Conservation (phyloP, 2,113 vertebrate species). For the Muntiacus muntjak region DNA sequence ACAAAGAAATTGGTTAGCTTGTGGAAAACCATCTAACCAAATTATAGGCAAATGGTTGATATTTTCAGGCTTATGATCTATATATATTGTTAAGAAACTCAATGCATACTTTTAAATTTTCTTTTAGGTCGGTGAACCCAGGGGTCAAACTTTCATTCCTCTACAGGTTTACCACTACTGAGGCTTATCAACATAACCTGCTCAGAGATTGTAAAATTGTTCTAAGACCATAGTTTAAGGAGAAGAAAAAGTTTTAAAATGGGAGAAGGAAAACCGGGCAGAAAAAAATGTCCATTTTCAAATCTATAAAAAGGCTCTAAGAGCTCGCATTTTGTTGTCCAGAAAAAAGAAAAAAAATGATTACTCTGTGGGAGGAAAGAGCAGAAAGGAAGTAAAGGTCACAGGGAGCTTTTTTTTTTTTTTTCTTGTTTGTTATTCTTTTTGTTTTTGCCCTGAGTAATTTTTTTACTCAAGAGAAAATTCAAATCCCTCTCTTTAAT, state of each 20-base stretch:
- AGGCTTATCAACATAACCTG: not conserved
- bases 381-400: not conserved
- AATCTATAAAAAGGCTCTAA: conserved; percentile 14
- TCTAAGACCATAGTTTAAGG: not conserved
- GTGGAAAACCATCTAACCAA: not conserved
- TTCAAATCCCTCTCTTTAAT: not conserved
- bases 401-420: not conserved
- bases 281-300: not conserved
- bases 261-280: not conserved
- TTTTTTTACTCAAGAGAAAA: not conserved
- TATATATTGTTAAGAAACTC: not conserved
- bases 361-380: not conserved
- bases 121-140: not conserved
- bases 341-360: not conserved
- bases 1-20: not conserved
- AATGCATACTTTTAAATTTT: not conserved
- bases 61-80: not conserved
- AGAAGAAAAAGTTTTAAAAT: not conserved
- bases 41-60: not conserved
- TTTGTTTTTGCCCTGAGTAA: not conserved
- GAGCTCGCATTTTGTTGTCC: conserved; percentile 33
- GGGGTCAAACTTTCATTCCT: not conserved
- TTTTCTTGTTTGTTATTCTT: not conserved
- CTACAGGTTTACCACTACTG: not conserved
- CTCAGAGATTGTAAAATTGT: not conserved